Percentiles rank a stretch among this genome's conserved stretches.
These are phyloP conservation scores for Leptinotarsa texana DNA, from an alignment of 1,140 invertebrate species.

Conservation along the genomic window DNA sequence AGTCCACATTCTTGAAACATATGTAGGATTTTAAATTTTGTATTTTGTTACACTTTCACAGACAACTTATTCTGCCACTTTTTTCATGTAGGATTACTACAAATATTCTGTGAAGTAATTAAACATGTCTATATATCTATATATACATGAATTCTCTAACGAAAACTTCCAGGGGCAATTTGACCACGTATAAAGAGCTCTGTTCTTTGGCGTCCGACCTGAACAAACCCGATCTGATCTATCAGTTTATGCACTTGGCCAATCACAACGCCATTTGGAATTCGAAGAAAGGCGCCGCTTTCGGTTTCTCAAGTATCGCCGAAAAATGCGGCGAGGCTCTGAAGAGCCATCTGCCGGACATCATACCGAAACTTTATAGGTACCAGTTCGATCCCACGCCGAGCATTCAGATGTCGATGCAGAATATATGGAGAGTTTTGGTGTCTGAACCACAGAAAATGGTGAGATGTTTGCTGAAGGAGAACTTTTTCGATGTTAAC, in stretches of 20 bases:
- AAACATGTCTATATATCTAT: too few species aligned
- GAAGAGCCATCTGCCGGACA: slow-evolving; percentile 77
- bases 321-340: slow-evolving; percentile 80
- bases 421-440: slow-evolving; percentile 86
- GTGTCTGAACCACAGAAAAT: slow-evolving; percentile 85
- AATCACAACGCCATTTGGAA: slow-evolving; percentile 95
- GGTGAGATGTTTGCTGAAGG: slow-evolving; percentile 57
- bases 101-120: too few species aligned
- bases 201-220: slow-evolving; percentile 91
- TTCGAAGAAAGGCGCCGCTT: slow-evolving; percentile 88
- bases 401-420: slow-evolving; percentile 89
- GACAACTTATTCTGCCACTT: too few species aligned
- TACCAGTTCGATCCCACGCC: slow-evolving; percentile 91
- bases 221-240: slow-evolving; percentile 92
- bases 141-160: neutral
- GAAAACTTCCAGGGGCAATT: slow-evolving; percentile 66
- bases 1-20: too few species aligned
- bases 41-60: too few species aligned
- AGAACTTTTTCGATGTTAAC: neutral
- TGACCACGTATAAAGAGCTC: slow-evolving; percentile 92
- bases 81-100: too few species aligned
- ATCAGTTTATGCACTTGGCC: slow-evolving; percentile 93
- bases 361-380: slow-evolving; percentile 87
- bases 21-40: too few species aligned
- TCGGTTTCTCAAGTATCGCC: slow-evolving; percentile 86